Evolutionary conservation across 2,888 invertebrate genomes (phyloP), one percentile per base, ranked within the genome.

Genomic region (Perizoma affinitatum): DNA sequence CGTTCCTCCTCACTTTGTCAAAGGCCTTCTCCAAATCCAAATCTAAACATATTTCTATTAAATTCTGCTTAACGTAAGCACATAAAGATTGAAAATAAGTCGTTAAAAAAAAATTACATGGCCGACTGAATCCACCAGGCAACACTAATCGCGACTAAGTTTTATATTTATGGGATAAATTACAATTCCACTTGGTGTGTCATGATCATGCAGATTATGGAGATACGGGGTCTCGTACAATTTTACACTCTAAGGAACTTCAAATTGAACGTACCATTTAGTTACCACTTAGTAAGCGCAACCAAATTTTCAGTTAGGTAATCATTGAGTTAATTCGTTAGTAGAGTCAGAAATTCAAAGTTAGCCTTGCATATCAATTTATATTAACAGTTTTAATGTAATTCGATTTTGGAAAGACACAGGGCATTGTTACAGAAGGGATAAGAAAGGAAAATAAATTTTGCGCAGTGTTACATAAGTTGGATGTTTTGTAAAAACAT

Each of bases 111-210:
- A 4, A 0, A 7, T 0, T 6, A 7, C 6, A 22, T 44, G 4
- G 34, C 58, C 58, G 52, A 52, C 52, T 46, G 42, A 42, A 42
- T 5, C 6, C 6, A n/a, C 6, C n/a, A 22, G 47, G 22, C 58
- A 58, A 34, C 58, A 53, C 58, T 58, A 53, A 53, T 33, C 51
- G 10, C 69, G 72, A 65, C 70, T 63, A 82, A 82, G 75, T 82
- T 83, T 76, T 66, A 77, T 79, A 78, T 81, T 79, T 76, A 80
- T 76, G 71, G 69, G 69, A 72, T 61, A 76, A 77, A 70, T 79
- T 79, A 70, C 66, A 70, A 67, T 69, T 59, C 38, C 54, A 53
- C 65, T 66, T 61, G 56, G 60, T 54, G 47, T 41, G 54, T 56
- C 46, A 53, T 47, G 47, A 60, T 54, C 56, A 60, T 45, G 53